A percentile compares a stretch with the other conserved stretches of the same genome.
Conservation (phyloP, 2,113 vertebrate genomes). For the Siniperca chuatsi region DNA sequence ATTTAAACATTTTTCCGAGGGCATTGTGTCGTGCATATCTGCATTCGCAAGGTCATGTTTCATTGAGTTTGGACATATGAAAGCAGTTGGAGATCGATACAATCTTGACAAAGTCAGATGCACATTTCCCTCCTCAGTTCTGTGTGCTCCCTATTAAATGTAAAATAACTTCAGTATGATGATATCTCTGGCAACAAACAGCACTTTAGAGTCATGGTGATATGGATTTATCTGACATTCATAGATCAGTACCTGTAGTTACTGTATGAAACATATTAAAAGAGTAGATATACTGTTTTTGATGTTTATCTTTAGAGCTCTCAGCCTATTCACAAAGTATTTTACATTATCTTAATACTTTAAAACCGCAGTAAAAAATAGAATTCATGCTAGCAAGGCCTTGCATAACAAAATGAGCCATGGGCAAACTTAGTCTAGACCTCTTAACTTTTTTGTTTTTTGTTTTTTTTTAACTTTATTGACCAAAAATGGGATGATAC, state of each 20-base stretch:
- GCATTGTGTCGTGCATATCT: background rate
- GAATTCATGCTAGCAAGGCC: background rate
- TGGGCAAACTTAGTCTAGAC: background rate
- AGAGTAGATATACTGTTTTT: background rate
- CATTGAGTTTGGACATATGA: background rate
- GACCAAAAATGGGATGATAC: background rate
- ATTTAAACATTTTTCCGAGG: background rate
- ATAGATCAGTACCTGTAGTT: background rate
- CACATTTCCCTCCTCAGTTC: background rate
- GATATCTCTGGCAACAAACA: background rate
- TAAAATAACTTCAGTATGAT: conserved; percentile 1
- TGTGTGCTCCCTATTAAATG: background rate
- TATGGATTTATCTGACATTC: background rate
- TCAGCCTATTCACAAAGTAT: background rate
- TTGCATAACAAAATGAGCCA: background rate
- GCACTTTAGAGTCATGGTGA: background rate
- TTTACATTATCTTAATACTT: background rate
- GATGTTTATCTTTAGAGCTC: background rate
- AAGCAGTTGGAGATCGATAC: background rate
- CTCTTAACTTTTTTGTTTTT: background rate
- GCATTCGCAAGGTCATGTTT: background rate
- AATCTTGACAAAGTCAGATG: background rate
- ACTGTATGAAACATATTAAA: background rate
- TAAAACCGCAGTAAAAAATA: background rate
- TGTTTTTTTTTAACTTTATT: background rate